Evolutionary conservation across 53 echinoderm and acorn worm genomes (phyloP).

Genomic region (Pentamera pediparva): DNA sequence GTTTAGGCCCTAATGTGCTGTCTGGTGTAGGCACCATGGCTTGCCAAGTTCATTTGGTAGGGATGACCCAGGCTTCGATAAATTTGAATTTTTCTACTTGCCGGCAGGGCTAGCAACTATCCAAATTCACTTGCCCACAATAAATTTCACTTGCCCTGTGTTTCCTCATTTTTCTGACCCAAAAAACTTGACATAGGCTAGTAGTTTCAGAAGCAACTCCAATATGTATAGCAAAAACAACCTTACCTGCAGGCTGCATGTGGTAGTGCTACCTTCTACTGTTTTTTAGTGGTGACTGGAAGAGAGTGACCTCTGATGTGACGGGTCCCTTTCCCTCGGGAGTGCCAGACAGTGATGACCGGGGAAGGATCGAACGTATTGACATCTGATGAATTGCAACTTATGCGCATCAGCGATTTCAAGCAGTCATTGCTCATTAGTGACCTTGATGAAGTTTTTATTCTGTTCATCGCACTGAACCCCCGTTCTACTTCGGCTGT

Average conservation of each 20-base stretch:
- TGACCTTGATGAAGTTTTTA: not conserved
- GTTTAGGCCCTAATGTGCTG: no score
- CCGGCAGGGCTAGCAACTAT: no score
- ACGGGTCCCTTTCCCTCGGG: not conserved
- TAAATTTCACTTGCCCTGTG: no score
- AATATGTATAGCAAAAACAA: no score
- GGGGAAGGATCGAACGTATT: not conserved
- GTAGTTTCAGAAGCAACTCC: no score
- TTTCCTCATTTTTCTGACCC: no score
- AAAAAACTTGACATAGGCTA: no score
- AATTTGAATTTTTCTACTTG: no score
- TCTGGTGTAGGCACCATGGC: no score
- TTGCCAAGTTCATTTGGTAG: no score
- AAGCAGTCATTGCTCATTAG: not conserved
- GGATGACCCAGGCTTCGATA: no score
- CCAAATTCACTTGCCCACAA: no score
- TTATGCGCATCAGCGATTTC: not conserved
- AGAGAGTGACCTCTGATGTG: not conserved
- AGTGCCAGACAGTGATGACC: not conserved
- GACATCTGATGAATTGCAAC: not conserved
- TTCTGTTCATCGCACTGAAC: not conserved
- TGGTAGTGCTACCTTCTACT: not conserved
- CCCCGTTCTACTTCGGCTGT: slow-evolving; percentile 5
- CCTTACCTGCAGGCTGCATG: not conserved
- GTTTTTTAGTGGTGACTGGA: not conserved